Evolutionary conservation across 2,113 vertebrate genomes (phyloP).

Genomic region (Phalacrocorax pelagicus): DNA sequence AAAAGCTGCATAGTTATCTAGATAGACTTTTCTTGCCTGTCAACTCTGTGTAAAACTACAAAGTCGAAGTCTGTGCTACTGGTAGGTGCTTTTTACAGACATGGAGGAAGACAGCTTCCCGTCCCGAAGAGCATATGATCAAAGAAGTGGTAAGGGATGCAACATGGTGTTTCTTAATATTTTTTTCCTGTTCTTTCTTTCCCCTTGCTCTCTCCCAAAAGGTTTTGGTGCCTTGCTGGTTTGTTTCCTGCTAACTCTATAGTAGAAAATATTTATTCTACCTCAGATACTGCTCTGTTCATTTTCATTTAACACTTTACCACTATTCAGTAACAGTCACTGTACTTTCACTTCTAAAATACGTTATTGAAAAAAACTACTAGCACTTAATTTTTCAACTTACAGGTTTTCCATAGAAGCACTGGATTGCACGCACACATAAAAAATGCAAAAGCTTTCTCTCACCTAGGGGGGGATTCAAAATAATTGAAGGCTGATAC

Average conservation of each 20-base stretch:
- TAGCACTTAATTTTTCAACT: neutral
- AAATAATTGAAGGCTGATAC: neutral
- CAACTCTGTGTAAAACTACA: slow-evolving; percentile 7
- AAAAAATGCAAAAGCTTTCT: neutral
- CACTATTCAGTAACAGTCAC: neutral
- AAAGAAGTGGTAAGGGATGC: slow-evolving; percentile 58
- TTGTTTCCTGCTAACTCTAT: neutral
- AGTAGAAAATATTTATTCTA: neutral
- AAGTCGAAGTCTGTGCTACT: slow-evolving; percentile 24
- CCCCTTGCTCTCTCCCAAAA: neutral
- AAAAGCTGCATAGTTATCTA: neutral
- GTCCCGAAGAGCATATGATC: neutral
- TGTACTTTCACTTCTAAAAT: neutral
- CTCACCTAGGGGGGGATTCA: neutral
- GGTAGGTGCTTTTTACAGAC: slow-evolving; percentile 51
- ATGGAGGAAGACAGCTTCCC: slow-evolving; percentile 24
- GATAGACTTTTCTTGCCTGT: neutral
- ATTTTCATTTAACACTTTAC: neutral
- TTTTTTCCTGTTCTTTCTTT: neutral
- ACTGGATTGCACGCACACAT: neutral
- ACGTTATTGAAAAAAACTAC: neutral
- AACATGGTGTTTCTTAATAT: neutral
- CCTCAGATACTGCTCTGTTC: neutral
- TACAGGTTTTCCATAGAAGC: neutral
- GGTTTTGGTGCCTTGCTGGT: slow-evolving; percentile 7